These are phyloP conservation scores for Rhea americana DNA, from an alignment of 2,113 vertebrate genomes.

Conservation along the genomic window DNA sequence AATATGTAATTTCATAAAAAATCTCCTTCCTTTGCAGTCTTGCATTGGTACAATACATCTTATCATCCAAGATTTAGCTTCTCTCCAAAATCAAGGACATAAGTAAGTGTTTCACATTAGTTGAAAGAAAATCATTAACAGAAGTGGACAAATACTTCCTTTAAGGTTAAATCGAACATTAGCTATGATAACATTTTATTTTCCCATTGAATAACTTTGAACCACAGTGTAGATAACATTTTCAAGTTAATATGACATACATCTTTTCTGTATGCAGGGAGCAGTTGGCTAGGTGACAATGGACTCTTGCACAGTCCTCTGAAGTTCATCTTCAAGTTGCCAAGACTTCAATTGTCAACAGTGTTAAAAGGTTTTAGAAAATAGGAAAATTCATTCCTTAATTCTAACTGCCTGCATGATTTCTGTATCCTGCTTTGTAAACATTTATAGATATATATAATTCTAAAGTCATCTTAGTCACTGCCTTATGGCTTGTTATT, in stretches of 20 bases:
- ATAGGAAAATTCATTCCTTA: not conserved
- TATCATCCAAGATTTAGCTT: constrained; percentile 65
- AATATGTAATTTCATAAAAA: not conserved
- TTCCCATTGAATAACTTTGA: not conserved
- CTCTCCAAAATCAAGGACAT: not conserved
- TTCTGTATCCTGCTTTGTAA: not conserved
- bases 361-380: not conserved
- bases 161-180: not conserved
- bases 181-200: accelerated
- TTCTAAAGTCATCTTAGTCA: not conserved
- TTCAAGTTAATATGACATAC: not conserved
- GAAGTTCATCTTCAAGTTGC: no score
- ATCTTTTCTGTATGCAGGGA: not conserved
- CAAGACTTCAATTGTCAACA: not conserved
- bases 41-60: constrained; percentile 59
- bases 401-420: not conserved
- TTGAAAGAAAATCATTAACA: not conserved
- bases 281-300: not conserved
- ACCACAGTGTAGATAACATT: not conserved
- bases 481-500: not conserved
- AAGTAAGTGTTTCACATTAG: not conserved
- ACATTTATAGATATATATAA: not conserved
- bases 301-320: not conserved
- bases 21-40: constrained; percentile 5
- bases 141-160: not conserved